Evolutionary conservation across 2,888 invertebrate genomes (phyloP), one percentile per base, ranked within the genome.

Genomic region (Epicampocera succincta): DNA sequence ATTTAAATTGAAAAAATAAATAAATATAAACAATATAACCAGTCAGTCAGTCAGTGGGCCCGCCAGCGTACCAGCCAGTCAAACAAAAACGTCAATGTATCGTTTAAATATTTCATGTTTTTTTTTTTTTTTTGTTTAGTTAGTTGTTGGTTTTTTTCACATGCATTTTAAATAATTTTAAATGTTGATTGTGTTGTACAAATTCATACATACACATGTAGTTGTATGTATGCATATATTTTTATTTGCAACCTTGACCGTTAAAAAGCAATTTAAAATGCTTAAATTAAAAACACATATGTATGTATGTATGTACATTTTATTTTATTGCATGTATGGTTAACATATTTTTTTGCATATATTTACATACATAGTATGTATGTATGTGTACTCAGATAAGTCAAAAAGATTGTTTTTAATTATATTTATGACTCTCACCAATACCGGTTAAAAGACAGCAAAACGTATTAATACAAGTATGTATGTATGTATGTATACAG

Each of bases 221-320:
- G 33, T 33, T 33, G 8, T 33, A 33, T 8, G 8, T 8, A 40
- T 33, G 15, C 33, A n/a, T 33, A 5, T 33, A 33, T 69, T 61
- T 61, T 61, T 54, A 61, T 46, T 63, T 8, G 87, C 87, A 87
- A 87, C 87, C 87, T 87, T 87, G 87, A 87, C 88, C 87, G 87
- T 88, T 87, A 85, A 86, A 87, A 87, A 86, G 85, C 87, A 86
- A 87, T 87, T 88, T 78, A 71, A 78, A 71, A 71, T 74, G 78
- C 61, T 17, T 73, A 78, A 73, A 21, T 68, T 46, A 73, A 66
- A 63, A 75, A 63, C 52, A 21, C 42, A 60, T 2, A 68, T n/a
- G 19, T 44, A 72, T 65, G 56, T 46, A 54, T 65, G 56, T 46
- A 54, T 3, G 48, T 54, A 33, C 13, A 50, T 50, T 52, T 50